Conservation (phyloP, 23 tunicate species). For the Styela clava region DNA sequence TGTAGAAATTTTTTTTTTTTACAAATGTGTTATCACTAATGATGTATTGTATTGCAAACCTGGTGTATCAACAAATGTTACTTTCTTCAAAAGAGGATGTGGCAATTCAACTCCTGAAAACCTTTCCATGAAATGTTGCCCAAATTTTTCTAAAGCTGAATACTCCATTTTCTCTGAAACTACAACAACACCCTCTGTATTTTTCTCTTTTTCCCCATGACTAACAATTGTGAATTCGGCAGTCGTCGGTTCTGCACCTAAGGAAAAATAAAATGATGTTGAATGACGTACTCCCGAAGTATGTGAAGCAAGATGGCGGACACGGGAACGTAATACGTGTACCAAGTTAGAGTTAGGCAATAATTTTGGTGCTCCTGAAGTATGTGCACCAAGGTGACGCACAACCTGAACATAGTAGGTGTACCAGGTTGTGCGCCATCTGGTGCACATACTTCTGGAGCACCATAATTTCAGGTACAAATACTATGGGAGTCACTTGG, state of each 20-base stretch:
- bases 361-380: no score
- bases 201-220: constrained; percentile 54
- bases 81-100: constrained; percentile 54
- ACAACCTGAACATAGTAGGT: no score
- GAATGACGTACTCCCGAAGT: neutral
- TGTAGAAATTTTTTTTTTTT: neutral
- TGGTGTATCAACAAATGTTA: constrained; percentile 70
- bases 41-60: neutral
- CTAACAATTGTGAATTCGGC: constrained; percentile 59
- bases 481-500: no score
- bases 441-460: no score
- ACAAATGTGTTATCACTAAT: neutral
- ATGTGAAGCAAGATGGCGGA: no score
- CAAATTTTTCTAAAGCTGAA: constrained; percentile 51
- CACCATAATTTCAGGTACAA: no score
- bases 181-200: constrained; percentile 55
- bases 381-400: no score
- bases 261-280: neutral
- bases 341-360: no score
- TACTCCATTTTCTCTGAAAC: constrained; percentile 49
- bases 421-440: no score
- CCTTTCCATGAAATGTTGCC: constrained; percentile 63
- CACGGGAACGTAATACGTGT: no score
- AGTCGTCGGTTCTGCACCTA: constrained; percentile 75
- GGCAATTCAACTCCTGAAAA: constrained; percentile 61